Conservation (phyloP, 1,140 invertebrate genomes). For the Leptinotarsa texana region DNA sequence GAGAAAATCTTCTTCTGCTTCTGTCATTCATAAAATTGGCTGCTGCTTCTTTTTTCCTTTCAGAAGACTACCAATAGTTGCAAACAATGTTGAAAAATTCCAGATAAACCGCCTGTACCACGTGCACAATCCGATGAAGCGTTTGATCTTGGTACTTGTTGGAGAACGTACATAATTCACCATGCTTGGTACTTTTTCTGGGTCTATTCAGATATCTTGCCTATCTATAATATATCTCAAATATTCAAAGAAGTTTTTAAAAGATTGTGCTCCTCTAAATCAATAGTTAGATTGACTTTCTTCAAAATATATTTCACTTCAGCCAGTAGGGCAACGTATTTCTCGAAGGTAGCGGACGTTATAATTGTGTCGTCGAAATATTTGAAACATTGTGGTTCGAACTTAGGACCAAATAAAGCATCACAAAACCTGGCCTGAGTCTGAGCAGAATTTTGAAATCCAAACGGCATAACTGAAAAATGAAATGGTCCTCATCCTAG, state of each 20-base stretch:
- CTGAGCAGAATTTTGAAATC: not conserved
- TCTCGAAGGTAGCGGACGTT: not conserved
- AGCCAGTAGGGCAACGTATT: not conserved
- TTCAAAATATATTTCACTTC: not conserved
- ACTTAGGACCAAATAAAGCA: not conserved
- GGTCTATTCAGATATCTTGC: not conserved
- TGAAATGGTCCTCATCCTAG: not conserved
- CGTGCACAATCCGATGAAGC: not conserved
- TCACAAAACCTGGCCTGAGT: not conserved
- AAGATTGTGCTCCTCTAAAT: not conserved
- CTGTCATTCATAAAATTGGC: not conserved
- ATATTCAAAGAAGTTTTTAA: not conserved
- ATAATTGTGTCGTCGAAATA: not conserved
- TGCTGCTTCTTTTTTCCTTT: not conserved
- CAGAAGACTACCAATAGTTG: not conserved
- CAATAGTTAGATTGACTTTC: not conserved
- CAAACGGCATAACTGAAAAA: not conserved
- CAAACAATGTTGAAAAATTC: not conserved
- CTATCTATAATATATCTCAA: not conserved
- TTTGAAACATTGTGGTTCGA: not conserved
- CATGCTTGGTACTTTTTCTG: not conserved
- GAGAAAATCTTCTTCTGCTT: not conserved
- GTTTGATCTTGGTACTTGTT: not conserved
- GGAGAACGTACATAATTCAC: not conserved
- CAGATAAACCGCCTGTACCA: no score